These are phyloP conservation scores for Coenonympha glycerion DNA, from an alignment of 2,888 invertebrate genomes.

Conservation along the genomic window DNA sequence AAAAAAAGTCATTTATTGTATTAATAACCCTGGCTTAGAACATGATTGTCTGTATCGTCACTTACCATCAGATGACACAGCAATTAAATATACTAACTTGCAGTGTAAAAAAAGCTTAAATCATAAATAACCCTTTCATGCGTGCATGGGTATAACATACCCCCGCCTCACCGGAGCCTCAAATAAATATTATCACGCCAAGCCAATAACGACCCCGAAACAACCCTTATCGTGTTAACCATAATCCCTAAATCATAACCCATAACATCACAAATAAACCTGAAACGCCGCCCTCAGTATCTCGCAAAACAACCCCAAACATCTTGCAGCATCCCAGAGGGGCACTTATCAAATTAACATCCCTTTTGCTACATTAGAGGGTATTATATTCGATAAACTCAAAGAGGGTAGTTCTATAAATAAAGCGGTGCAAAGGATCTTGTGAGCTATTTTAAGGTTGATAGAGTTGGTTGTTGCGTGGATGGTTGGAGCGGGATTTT, in stretches of 20 bases:
- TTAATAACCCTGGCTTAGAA: too few species aligned
- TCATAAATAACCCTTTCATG: too few species aligned
- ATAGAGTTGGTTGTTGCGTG: neutral
- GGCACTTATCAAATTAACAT: conserved; percentile 34
- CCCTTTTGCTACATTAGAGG: conserved; percentile 28
- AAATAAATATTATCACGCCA: neutral
- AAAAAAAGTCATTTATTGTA: too few species aligned
- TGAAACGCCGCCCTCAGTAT: conserved; percentile 25
- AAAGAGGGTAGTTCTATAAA: conserved; percentile 3
- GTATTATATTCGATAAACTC: conserved; percentile 6
- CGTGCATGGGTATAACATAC: too few species aligned
- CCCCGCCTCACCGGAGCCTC: neutral
- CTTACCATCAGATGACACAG: too few species aligned
- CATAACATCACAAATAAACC: neutral
- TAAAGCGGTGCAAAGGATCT: neutral
- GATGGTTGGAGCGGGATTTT: neutral
- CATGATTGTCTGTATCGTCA: too few species aligned
- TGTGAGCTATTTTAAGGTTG: neutral
- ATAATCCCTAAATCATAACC: conserved; percentile 12
- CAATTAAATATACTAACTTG: too few species aligned
- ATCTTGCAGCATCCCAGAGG: conserved; percentile 26
- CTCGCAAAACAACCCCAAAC: conserved; percentile 11
- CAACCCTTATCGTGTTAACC: conserved; percentile 11
- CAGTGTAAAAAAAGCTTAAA: too few species aligned
- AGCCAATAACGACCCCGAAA: conserved; percentile 8